Evolutionary conservation across 2,797 vertebrate species (phyloP).

Genomic region (Apodemus agrarius): DNA sequence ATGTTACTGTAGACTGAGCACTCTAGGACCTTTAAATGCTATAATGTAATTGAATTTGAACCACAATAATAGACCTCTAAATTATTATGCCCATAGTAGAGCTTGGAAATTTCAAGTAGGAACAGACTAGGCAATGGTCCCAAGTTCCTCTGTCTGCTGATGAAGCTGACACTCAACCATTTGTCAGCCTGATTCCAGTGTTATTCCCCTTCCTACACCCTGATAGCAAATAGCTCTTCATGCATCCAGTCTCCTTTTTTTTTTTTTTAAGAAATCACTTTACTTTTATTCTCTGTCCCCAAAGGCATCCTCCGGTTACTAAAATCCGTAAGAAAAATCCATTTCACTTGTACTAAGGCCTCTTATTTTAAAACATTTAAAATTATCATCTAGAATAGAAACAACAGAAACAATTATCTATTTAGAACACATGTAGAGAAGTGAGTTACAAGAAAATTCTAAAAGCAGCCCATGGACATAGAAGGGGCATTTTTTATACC

Average conservation of each 20-base stretch:
- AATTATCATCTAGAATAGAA: conserved; percentile 55
- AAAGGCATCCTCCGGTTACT: not conserved
- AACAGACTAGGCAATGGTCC: conserved; percentile 23
- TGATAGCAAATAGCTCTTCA: conserved; percentile 19
- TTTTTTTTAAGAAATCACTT: not conserved
- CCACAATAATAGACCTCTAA: conserved; percentile 35
- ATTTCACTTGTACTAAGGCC: conserved; percentile 8
- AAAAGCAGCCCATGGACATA: conserved; percentile 42
- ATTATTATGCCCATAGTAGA: conserved; percentile 33
- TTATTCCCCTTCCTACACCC: not conserved
- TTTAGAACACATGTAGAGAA: conserved; percentile 45
- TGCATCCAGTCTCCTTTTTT: not conserved
- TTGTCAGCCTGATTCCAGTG: not conserved
- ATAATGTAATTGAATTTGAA: conserved; percentile 63
- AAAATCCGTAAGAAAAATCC: conserved; percentile 37
- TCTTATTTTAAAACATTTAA: conserved; percentile 4
- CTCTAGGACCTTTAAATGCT: conserved; percentile 40
- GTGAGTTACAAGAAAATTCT: conserved; percentile 43
- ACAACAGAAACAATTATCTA: conserved; percentile 53
- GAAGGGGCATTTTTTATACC: conserved; percentile 42
- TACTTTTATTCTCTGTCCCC: conserved; percentile 31
- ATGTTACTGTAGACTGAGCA: not conserved
- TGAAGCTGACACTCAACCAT: not conserved
- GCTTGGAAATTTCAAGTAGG: conserved; percentile 59
- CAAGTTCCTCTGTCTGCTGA: conserved; percentile 14